Base-by-base conservation (phyloP, 2,888 invertebrate genomes). In the Mimumesa dahlbomi region DNA sequence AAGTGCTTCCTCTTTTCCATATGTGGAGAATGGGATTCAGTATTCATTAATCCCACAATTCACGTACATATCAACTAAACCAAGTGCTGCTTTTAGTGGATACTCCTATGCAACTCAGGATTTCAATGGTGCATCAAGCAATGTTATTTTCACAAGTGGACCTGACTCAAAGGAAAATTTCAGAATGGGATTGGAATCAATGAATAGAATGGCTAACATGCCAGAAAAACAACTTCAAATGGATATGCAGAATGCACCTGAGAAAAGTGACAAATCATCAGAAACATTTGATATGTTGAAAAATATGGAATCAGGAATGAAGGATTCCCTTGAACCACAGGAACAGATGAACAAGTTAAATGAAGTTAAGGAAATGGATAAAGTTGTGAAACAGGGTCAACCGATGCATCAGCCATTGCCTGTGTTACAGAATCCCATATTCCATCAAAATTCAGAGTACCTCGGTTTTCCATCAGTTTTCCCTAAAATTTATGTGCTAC, bases 101-200 rank as follows among this genome's bases (percentile, higher is more conserved):
- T 88, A 85, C 58, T 84, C 84, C 3, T 88, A 87, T 56, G 77
- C 79, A 16, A 87, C 85, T 1, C 77, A 82, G 43, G 82, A 77
- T 45, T 73, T 83, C 4, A 77, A 80, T 71, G 85, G 84, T 19
- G 85, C 82, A 0, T 77, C 63, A 53, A 84, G 85, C 2, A 84
- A 84, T 52, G 87, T 87, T 22, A 69, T 85, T 29, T 87, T 85
- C 61, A 66, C 83, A 54, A 77, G 80, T 14, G 86, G 86, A 9
- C 79, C 84, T 0, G 81, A 85, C 66, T 75, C 83, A 3, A 63
- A 71, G 18, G 19, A 11, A 11, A 50, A 59, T 34, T 29, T 74
- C 14, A 64, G 25, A 9, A 29, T 21, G 2, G 52, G 58, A 53
- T 38, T 65, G n/a, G 9, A 34, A n/a, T 53, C 14, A 2, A 59